A percentile compares a stretch with the other conserved stretches of the same genome.
Evolutionary conservation across 2,113 vertebrate species (phyloP).

Genomic region (Hypanus sabinus): DNA sequence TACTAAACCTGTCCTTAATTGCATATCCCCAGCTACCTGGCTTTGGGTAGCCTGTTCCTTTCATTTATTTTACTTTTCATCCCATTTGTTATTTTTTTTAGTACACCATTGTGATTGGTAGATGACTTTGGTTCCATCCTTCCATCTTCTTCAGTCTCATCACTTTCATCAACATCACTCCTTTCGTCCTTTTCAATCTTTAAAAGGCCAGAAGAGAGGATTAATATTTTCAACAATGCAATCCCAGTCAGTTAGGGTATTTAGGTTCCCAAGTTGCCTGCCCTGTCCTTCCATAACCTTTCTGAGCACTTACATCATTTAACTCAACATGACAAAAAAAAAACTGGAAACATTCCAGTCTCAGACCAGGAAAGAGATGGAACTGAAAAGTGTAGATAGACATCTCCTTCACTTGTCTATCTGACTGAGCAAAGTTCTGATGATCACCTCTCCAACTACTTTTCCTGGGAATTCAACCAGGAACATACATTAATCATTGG

Average conservation of each 20-base stretch:
- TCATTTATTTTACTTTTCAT: slow-evolving; percentile 38
- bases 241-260: not conserved
- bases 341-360: not conserved
- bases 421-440: not conserved
- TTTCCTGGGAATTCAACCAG: not conserved
- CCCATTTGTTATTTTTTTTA: slow-evolving; percentile 57
- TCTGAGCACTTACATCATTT: not conserved
- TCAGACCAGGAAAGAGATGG: not conserved
- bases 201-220: not conserved
- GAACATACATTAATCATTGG: not conserved
- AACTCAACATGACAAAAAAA: too few species aligned
- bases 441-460: too few species aligned
- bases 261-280: not conserved
- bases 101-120: slow-evolving; percentile 56
- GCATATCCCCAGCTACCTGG: slow-evolving; percentile 44
- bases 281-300: not conserved
- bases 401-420: not conserved
- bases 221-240: not conserved
- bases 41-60: slow-evolving; percentile 43
- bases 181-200: slow-evolving; percentile 81
- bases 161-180: slow-evolving; percentile 77
- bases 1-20: not conserved
- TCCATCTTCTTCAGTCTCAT: slow-evolving; percentile 46
- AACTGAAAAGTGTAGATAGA: not conserved
- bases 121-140: slow-evolving; percentile 54